Percentiles rank a stretch among this genome's conserved stretches.
phyloP scores from a whole-genome alignment of 2,888 invertebrate species.

The Ditula angustiorana region DNA sequence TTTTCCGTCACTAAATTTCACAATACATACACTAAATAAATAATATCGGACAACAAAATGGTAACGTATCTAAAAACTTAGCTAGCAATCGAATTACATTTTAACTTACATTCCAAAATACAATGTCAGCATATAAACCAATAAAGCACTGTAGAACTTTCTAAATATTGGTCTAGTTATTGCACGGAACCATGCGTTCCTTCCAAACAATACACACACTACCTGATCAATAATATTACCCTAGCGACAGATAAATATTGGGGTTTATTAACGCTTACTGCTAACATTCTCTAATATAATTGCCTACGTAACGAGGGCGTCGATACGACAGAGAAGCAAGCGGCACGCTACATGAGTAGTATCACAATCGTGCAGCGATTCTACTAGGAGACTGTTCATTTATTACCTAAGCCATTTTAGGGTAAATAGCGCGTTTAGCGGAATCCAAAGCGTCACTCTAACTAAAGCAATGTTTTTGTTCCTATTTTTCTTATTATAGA shows the following conservation, averaged over 20 bases:
- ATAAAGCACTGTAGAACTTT: slow-evolving; percentile 81
- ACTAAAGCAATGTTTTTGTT: no score
- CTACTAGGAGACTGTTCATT: slow-evolving; percentile 57
- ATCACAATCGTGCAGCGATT: slow-evolving; percentile 79
- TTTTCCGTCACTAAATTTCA: slow-evolving; percentile 72
- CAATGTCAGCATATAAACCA: slow-evolving; percentile 77
- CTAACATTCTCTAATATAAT: slow-evolving; percentile 82
- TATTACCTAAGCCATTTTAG: neutral
- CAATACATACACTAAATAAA: slow-evolving; percentile 74
- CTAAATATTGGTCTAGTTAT: slow-evolving; percentile 85
- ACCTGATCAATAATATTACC: slow-evolving; percentile 65
- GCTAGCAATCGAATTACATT: slow-evolving; percentile 67
- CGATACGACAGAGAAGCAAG: slow-evolving; percentile 76
- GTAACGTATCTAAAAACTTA: slow-evolving; percentile 78
- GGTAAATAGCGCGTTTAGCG: neutral
- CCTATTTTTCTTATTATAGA: neutral
- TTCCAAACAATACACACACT: slow-evolving; percentile 61
- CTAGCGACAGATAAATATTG: slow-evolving; percentile 58
- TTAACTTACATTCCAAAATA: slow-evolving; percentile 55
- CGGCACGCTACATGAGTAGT: slow-evolving; percentile 75
- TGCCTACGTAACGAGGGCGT: slow-evolving; percentile 80
- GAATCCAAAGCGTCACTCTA: neutral
- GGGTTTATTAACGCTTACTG: slow-evolving; percentile 77
- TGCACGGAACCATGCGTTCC: slow-evolving; percentile 67
- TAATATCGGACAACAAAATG: slow-evolving; percentile 77